Percentiles rank a stretch among this genome's conserved stretches.
phyloP scores from a whole-genome alignment of 2,113 vertebrate genomes.

The Hydrolagus affinis region DNA sequence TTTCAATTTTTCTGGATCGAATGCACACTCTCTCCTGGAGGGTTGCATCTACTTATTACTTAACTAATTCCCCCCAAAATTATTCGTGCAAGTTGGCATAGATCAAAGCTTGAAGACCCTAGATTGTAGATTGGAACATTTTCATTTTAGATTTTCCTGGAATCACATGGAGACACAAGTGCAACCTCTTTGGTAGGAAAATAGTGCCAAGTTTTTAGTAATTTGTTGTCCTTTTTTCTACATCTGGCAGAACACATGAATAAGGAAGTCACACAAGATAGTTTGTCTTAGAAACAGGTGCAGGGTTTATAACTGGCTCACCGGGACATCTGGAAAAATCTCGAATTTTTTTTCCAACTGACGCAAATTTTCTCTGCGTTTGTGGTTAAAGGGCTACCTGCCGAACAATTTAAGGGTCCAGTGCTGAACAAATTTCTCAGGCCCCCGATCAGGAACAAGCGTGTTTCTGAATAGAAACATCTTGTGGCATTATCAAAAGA shows the following conservation, averaged over 20 bases:
- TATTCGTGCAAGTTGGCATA: too few relatives aligned
- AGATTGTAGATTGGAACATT: not conserved
- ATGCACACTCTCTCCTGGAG: too few relatives aligned
- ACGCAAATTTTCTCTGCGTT: not conserved
- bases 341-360: not conserved
- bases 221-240: not conserved
- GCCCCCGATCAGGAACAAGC: not conserved
- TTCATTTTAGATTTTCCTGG: not conserved
- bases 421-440: not conserved
- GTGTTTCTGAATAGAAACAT: not conserved
- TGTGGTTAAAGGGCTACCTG: not conserved
- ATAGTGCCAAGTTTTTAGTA: not conserved
- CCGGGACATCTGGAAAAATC: not conserved
- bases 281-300: not conserved
- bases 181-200: not conserved
- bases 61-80: too few relatives aligned
- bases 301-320: too few relatives aligned
- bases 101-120: too few relatives aligned
- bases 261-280: not conserved
- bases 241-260: not conserved
- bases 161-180: not conserved
- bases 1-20: too few relatives aligned
- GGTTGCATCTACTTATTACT: too few relatives aligned
- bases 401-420: conserved; percentile 8
- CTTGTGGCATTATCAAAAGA: not conserved